Conservation (phyloP, 2,888 invertebrate genomes). For the Altica lythri region DNA sequence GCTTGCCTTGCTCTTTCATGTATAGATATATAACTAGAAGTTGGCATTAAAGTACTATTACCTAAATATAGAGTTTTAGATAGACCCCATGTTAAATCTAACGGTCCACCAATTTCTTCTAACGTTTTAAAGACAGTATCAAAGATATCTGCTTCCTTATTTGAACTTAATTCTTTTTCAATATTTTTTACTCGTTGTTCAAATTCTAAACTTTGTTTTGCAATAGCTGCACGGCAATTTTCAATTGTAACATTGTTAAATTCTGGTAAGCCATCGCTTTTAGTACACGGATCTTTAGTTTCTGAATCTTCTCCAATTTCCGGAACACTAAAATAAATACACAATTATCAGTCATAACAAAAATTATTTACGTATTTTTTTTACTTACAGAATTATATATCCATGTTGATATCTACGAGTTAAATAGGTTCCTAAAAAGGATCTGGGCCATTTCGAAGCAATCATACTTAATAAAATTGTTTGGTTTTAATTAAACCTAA, state of each 20-base stretch:
- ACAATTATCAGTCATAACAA: conserved; percentile 16
- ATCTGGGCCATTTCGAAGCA: conserved; percentile 3
- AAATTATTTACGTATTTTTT: too few relatives aligned
- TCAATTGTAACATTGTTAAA: conserved; percentile 81
- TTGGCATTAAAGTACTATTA: conserved; percentile 79
- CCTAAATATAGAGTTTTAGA: conserved; percentile 83
- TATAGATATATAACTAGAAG: conserved; percentile 76
- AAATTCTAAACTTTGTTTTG: conserved; percentile 79
- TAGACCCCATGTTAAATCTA: conserved; percentile 86
- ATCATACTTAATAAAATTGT: too few relatives aligned
- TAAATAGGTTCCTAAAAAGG: conserved; percentile 34
- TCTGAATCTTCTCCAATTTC: conserved; percentile 83
- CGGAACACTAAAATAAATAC: conserved; percentile 65
- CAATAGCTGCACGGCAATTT: conserved; percentile 83
- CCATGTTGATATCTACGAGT: conserved; percentile 58
- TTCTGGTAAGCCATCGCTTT: conserved; percentile 74
- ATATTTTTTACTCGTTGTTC: conserved; percentile 75
- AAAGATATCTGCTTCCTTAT: conserved; percentile 66
- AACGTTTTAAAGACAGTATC: conserved; percentile 73
- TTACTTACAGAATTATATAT: conserved; percentile 73
- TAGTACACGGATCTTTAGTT: conserved; percentile 75
- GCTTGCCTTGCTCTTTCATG: conserved; percentile 80
- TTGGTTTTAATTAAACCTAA: too few relatives aligned
- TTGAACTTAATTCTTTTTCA: conserved; percentile 62
- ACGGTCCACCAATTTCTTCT: conserved; percentile 71